Evolutionary conservation across 2,797 vertebrate genomes (phyloP), one percentile per base, ranked within the genome.

Genomic region (Falco biarmicus): DNA sequence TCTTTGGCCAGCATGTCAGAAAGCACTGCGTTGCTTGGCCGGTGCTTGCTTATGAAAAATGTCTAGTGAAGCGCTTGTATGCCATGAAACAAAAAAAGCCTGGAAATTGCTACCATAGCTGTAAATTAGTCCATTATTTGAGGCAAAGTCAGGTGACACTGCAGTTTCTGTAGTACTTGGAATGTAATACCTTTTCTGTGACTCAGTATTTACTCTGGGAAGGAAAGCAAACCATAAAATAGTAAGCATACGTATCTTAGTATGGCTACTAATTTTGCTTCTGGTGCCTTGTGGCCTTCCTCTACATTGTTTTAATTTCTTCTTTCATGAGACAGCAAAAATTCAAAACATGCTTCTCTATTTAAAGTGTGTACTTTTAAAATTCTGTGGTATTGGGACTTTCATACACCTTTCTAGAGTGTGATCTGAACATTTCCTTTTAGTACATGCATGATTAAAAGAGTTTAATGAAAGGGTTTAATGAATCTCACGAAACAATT

Each of bases 401-500:
- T 87, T 81, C 64, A 50, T 57, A 22, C 4, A 43, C 11, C 19
- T 75, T 93, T 80, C 45, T 83, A 0, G 0, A 59, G 11, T 73
- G 39, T 81, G 29, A 82, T 37, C 69, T 81, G 54, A 96, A 64
- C 32, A 22, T 68, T 69, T 94, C 63, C 29, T 84, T 68, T 84
- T 87, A 57, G 31, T 60, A 22, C 41, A 17, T 51, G 17, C 53
- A 51, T 51, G 28, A 61, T 90, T 28, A 74, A 88, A 93, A 50
- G 5, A 45, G 50, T 79, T 86, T 84, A 68, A 75, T 95, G 56
- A 93, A 83, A 3, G 26, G 17, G 26, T 85, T 96, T 95, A 89
- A 86, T 73, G 77, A 90, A 84, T 92, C 47, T 92, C 47, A 12
- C 56, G 22, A 87, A 93, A 82, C 48, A 75, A 61, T 57, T 92